Percentiles rank a stretch among this genome's conserved stretches.
phyloP scores from a whole-genome alignment of 2,797 vertebrate species.

The Coreius guichenoti region DNA sequence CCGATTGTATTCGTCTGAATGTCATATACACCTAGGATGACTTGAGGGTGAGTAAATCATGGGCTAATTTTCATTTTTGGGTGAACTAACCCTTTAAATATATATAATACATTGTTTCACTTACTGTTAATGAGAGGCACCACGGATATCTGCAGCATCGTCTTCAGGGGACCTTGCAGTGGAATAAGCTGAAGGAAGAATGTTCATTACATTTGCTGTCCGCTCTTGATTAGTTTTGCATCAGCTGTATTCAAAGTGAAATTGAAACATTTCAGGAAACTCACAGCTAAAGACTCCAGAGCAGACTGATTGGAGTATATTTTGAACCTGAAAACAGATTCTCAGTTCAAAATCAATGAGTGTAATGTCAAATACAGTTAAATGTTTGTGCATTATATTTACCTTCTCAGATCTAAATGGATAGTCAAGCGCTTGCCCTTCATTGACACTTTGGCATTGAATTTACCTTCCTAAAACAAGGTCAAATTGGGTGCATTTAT shows the following conservation, averaged over 20 bases:
- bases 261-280: slow-evolving; percentile 38
- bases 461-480: slow-evolving; percentile 76
- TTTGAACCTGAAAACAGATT: slow-evolving; percentile 83
- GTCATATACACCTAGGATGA: no score
- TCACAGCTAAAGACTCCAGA: slow-evolving; percentile 92
- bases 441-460: slow-evolving; percentile 87
- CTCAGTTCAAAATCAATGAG: background rate
- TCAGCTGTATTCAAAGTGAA: background rate
- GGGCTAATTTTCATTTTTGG: no score
- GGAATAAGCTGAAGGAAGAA: slow-evolving; percentile 84
- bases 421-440: slow-evolving; percentile 84
- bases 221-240: background rate
- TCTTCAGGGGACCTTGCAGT: slow-evolving; percentile 90
- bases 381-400: background rate
- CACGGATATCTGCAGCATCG: slow-evolving; percentile 89
- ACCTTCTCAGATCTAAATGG: slow-evolving; percentile 90
- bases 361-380: background rate
- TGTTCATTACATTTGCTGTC: background rate
- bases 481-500: background rate
- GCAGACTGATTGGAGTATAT: slow-evolving; percentile 95
- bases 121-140: slow-evolving; percentile 94
- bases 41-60: no score
- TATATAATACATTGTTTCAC: slow-evolving; percentile 38
- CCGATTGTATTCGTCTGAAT: no score
- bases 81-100: no score